Evolutionary conservation across 2,888 invertebrate species (phyloP).

Genomic region (Mactromeris polynyma): DNA sequence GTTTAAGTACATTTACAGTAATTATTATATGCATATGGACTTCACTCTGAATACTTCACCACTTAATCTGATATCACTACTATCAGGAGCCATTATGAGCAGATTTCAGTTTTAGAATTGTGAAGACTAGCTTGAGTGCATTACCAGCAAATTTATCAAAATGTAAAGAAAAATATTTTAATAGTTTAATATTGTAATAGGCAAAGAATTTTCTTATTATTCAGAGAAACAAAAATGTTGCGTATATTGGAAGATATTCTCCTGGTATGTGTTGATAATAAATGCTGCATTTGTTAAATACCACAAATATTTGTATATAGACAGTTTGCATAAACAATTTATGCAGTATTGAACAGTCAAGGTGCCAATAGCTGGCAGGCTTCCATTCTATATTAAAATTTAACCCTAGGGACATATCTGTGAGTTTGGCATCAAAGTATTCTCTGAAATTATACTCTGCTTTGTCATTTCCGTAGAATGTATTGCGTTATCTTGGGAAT

Average conservation of each 20-base stretch:
- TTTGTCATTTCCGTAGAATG: too few relatives aligned
- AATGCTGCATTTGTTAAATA: neutral
- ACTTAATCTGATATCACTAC: too few relatives aligned
- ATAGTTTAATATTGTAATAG: neutral
- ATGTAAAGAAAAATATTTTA: neutral
- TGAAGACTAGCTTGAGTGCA: neutral
- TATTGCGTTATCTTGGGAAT: too few relatives aligned
- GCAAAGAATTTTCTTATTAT: neutral
- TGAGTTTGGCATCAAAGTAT: too few relatives aligned
- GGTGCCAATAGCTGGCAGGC: neutral
- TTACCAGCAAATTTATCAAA: neutral
- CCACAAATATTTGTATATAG: slow-evolving; percentile 14
- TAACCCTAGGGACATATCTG: too few relatives aligned
- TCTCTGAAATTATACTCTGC: too few relatives aligned
- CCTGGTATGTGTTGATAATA: neutral
- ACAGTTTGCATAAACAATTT: slow-evolving; percentile 15
- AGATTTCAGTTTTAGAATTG: neutral
- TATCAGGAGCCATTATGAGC: too few relatives aligned
- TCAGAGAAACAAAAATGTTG: neutral
- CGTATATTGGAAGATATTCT: neutral
- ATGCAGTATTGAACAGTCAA: neutral
- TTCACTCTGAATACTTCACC: too few relatives aligned
- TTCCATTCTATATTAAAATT: neutral
- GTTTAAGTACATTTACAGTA: too few relatives aligned
- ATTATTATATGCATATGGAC: too few relatives aligned